phyloP scores from a whole-genome alignment of 2,113 vertebrate genomes.

The Lepidothrix coronata region DNA sequence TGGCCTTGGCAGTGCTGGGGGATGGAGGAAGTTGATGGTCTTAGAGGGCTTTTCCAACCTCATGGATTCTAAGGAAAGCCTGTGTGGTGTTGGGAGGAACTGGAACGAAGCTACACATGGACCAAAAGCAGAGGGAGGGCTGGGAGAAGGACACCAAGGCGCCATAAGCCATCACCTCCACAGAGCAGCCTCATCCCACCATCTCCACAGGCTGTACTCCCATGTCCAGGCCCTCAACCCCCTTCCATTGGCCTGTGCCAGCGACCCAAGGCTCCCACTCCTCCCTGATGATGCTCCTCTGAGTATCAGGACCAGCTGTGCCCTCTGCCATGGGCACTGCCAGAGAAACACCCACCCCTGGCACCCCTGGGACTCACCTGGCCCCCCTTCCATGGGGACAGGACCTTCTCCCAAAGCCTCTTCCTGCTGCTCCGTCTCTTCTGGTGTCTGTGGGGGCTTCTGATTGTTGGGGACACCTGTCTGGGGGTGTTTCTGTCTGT shows the following conservation, averaged over 20 bases:
- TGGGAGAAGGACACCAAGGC: background rate
- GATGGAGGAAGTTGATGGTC: fast-evolving
- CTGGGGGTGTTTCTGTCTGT: background rate
- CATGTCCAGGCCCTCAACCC: fast-evolving
- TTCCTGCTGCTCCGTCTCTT: background rate
- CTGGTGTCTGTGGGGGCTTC: background rate
- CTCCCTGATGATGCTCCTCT: background rate
- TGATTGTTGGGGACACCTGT: background rate
- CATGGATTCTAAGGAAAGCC: background rate
- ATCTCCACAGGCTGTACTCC: background rate
- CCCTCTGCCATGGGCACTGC: background rate
- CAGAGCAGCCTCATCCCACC: background rate
- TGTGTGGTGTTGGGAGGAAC: background rate
- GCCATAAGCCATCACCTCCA: background rate
- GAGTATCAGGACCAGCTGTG: background rate
- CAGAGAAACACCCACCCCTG: background rate
- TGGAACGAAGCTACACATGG: background rate
- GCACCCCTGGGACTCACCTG: constrained; percentile 29
- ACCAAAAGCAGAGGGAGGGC: background rate
- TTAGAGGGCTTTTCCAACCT: background rate
- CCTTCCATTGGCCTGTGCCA: fast-evolving
- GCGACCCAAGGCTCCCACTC: background rate
- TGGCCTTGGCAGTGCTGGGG: background rate
- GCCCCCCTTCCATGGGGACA: background rate
- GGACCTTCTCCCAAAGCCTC: background rate